Conservation (phyloP, 1,140 invertebrate genomes). For the Palaemon carinicauda region DNA sequence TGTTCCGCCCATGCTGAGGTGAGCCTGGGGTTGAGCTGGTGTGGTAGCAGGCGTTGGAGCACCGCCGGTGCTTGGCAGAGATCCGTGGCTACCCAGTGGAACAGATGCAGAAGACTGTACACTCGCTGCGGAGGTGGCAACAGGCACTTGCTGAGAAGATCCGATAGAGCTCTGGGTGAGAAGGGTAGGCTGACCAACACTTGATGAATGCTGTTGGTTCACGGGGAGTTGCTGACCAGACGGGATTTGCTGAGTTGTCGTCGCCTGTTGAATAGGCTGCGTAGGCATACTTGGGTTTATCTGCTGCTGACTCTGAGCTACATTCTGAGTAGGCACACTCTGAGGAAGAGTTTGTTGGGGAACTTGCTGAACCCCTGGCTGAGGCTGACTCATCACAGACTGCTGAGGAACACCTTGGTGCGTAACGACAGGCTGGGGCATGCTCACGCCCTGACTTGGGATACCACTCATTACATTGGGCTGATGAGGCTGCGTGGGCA, state of each 20-base stretch:
- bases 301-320: constrained; percentile 14
- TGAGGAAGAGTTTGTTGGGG: background rate
- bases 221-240: constrained; percentile 6
- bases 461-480: constrained; percentile 26
- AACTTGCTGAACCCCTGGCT: background rate
- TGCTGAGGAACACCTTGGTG: constrained; percentile 33
- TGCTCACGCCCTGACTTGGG: background rate
- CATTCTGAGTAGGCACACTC: constrained; percentile 29
- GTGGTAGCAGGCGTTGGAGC: constrained; percentile 39
- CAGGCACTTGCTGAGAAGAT: background rate
- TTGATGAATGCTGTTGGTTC: background rate
- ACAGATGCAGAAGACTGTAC: background rate
- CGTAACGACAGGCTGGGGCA: constrained; percentile 18
- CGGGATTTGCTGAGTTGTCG: constrained; percentile 1
- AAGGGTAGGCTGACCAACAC: background rate
- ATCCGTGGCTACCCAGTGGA: background rate
- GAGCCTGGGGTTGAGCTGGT: constrained; percentile 39
- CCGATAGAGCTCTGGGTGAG: background rate
- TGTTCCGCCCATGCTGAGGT: constrained; percentile 10
- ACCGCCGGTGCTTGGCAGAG: constrained; percentile 9
- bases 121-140: background rate
- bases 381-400: constrained; percentile 42
- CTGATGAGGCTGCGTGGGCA: constrained; percentile 24
- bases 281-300: constrained; percentile 21
- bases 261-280: constrained; percentile 12